Evolutionary conservation across 1,140 invertebrate genomes (phyloP).

Genomic region (Pomacea maculata): DNA sequence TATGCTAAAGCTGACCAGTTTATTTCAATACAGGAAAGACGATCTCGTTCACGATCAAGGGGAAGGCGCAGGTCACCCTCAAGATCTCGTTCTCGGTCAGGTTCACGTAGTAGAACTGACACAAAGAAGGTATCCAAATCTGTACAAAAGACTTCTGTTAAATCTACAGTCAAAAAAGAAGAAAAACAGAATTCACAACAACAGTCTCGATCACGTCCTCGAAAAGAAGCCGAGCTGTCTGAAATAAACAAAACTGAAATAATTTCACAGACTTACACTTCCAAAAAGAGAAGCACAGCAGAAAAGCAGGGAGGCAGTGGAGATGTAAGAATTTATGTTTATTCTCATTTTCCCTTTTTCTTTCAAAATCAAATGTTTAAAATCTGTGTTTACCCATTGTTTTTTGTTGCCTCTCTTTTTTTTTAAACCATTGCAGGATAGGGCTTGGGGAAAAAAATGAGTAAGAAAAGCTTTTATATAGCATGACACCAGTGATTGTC

Average conservation of each 20-base stretch:
- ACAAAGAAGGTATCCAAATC: not conserved
- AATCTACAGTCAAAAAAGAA: conserved; percentile 7
- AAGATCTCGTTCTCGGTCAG: conserved; percentile 37
- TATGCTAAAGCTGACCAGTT: no score
- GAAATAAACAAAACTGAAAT: conserved; percentile 11
- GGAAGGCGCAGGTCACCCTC: conserved; percentile 21
- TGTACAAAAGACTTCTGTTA: not conserved
- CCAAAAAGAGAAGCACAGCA: not conserved
- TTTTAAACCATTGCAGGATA: no score
- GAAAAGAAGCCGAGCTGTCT: not conserved
- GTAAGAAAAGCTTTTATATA: no score
- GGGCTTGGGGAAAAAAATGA: no score
- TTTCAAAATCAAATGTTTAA: no score
- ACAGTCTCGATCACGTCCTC: conserved; percentile 5
- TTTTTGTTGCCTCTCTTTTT: no score
- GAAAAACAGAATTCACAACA: conserved; percentile 11
- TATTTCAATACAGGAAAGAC: not conserved
- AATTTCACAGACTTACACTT: conserved; percentile 21
- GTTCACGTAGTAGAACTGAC: conserved; percentile 25
- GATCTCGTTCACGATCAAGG: conserved; percentile 13
- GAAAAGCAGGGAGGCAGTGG: not conserved
- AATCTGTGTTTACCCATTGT: no score
- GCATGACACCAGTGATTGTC: no score
- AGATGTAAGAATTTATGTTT: conserved; percentile 13
- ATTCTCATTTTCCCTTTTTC: no score